phyloP scores from a whole-genome alignment of 1,140 invertebrate genomes.

The Aphis craccivora region DNA sequence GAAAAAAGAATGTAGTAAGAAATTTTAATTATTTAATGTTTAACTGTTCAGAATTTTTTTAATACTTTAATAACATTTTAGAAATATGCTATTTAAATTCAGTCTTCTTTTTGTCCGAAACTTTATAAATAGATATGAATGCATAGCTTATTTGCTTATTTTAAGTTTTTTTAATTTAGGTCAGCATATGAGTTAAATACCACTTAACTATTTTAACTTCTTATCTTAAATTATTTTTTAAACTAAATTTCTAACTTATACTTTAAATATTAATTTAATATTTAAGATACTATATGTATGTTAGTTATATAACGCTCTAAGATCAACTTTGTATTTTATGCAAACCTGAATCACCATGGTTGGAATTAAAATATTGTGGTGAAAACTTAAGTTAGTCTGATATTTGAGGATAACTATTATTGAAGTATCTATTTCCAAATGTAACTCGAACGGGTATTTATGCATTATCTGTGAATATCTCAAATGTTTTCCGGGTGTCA shows the following conservation, averaged over 20 bases:
- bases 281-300: neutral
- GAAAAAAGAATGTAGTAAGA: neutral
- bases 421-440: slow-evolving; percentile 29
- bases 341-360: neutral
- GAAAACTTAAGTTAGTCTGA: neutral
- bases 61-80: neutral
- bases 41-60: neutral
- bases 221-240: neutral
- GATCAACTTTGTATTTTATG: neutral
- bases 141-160: neutral
- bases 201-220: neutral
- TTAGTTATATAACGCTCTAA: neutral
- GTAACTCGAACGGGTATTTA: slow-evolving; percentile 1
- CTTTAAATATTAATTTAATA: neutral
- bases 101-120: neutral
- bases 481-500: neutral
- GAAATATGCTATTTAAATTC: neutral
- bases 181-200: neutral
- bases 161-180: neutral
- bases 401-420: neutral
- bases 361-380: neutral
- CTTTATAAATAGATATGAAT: slow-evolving; percentile 6
- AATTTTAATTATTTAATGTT: neutral
- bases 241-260: slow-evolving; percentile 10
- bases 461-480: neutral